A percentile compares a stretch with the other conserved stretches of the same genome.
These are phyloP conservation scores for Phengaris alcon DNA, from an alignment of 2,888 invertebrate species.

Conservation along the genomic window DNA sequence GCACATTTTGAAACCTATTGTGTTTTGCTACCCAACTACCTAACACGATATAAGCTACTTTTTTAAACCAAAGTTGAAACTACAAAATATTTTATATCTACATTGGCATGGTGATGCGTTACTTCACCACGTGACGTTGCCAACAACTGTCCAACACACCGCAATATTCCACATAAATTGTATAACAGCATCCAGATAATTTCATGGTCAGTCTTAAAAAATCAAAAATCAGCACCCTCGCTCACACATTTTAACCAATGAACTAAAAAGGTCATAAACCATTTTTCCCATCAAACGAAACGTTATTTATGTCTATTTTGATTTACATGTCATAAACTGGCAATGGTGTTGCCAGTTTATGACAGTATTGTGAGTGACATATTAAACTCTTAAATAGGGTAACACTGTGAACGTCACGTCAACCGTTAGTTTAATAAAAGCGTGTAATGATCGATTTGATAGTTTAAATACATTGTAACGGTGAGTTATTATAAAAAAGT, in stretches of 20 bases:
- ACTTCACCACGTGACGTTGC: too few species aligned
- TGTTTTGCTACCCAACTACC: too few species aligned
- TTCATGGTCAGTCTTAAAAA: too few species aligned
- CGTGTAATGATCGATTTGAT: constrained; percentile 18
- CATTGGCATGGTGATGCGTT: too few species aligned
- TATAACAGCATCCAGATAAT: neutral
- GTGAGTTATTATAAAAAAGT: neutral
- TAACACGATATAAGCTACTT: too few species aligned
- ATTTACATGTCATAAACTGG: constrained; percentile 67
- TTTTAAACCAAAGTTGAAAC: too few species aligned
- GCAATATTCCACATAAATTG: neutral
- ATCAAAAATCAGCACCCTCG: constrained; percentile 4
- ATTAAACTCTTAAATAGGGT: constrained; percentile 68
- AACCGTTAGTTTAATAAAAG: constrained; percentile 7
- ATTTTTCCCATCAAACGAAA: constrained; percentile 56
- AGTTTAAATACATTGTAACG: constrained; percentile 1
- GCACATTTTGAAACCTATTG: too few species aligned
- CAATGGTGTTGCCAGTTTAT: constrained; percentile 34
- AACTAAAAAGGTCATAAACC: constrained; percentile 6
- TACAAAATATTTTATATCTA: too few species aligned
- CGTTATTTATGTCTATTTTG: constrained; percentile 61
- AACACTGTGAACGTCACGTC: constrained; percentile 49
- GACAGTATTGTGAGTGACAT: constrained; percentile 63
- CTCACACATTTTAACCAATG: constrained; percentile 13
- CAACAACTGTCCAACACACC: too few species aligned